Conservation (phyloP, 2,113 vertebrate genomes). For the Thunnus thynnus region DNA sequence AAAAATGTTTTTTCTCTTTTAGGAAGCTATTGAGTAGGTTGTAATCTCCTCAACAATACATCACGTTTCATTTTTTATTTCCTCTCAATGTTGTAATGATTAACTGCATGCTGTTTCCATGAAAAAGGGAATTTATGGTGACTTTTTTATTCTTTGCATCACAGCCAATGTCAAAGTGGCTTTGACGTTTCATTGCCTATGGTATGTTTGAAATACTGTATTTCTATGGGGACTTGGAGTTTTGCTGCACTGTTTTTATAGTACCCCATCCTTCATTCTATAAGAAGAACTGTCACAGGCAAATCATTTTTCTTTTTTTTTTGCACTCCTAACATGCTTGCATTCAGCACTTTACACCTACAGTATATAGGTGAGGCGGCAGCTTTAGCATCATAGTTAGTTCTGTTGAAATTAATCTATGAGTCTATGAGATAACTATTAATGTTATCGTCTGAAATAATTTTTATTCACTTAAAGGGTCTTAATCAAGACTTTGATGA, state of each 20-base stretch:
- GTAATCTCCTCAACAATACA: background rate
- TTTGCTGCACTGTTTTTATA: slow-evolving; percentile 10
- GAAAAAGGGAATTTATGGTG: background rate
- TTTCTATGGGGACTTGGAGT: background rate
- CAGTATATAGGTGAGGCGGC: background rate
- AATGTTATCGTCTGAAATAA: background rate
- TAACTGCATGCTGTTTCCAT: background rate
- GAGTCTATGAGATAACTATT: no score
- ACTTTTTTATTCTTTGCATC: slow-evolving; percentile 11
- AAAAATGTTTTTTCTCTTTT: background rate
- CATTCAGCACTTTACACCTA: background rate
- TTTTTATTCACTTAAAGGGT: background rate
- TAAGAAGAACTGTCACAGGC: background rate
- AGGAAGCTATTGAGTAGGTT: background rate
- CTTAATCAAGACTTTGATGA: background rate
- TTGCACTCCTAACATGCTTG: background rate
- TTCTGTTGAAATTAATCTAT: background rate
- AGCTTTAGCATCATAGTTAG: background rate
- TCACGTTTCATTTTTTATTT: background rate
- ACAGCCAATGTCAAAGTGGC: background rate
- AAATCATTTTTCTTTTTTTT: background rate
- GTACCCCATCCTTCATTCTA: background rate
- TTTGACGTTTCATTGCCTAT: slow-evolving; percentile 12
- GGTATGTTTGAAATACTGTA: background rate
- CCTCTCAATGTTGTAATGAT: background rate